Evolutionary conservation across 2,113 vertebrate genomes (phyloP), one percentile per base, ranked within the genome.

Genomic region (Eidolon helvum): DNA sequence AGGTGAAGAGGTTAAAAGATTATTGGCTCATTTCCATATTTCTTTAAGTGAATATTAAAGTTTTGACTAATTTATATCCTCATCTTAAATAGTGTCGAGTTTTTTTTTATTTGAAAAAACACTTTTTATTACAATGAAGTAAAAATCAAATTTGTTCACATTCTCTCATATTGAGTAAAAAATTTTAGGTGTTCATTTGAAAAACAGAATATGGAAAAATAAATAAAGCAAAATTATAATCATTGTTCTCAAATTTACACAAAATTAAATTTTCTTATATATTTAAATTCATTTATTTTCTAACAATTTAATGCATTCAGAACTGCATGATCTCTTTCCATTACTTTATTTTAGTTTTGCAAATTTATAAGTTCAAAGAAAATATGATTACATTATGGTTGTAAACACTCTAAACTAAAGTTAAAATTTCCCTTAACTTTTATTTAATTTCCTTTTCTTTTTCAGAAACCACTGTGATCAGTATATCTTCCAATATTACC

Each of bases 21-120:
- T 97, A 97, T 96, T 98, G 93, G 63, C 75, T 90, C 87, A 95
- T 97, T 93, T 97, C 96, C 89, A 97, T 77, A 98, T 98, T 98
- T 90, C 45, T 35, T 98, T 97, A 97, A 94, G 95, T 96, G 91
- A 75, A 91, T 98, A 74, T 91, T 98, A 98, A 98, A 98, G 65
- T 87, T 98, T 98, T 98, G 95, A 95, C 96, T 99, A 98, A 98
- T 98, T 98, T 98, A 96, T 75, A 97, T 82, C 97, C 94, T 97
- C 38, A 87, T 71, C 90, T 97, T 98, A 98, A 89, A 94, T 91
- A 93, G 26, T 72, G 63, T 87, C 85, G 28, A 35, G 30, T 50
- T 48, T 72, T 22, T 10, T 83, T 11, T 82, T 90, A 96, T 85
- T 94, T 40, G 28, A 68, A 85, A 30, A 43, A 93, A 45, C 15